These are phyloP conservation scores for Sylvietta virens DNA, from an alignment of 2,113 vertebrate genomes.

Conservation along the genomic window DNA sequence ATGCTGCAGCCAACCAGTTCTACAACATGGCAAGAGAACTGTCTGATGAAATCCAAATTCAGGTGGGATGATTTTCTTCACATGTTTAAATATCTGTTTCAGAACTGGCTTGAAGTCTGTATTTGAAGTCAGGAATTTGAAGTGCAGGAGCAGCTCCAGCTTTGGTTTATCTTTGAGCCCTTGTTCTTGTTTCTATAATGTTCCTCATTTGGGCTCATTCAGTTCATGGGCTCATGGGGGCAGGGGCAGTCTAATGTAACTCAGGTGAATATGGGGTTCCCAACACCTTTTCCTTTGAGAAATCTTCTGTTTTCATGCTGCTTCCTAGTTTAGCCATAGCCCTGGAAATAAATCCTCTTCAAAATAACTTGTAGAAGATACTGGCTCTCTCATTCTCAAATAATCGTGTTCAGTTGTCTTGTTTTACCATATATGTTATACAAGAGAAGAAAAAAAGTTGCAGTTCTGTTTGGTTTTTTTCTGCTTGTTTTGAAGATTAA, in stretches of 20 bases:
- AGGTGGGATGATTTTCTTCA: conserved; percentile 71
- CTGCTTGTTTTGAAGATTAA: not conserved
- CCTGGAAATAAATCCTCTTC: not conserved
- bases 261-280: not conserved
- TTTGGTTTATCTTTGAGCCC: not conserved
- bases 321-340: not conserved
- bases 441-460: not conserved
- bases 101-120: not conserved
- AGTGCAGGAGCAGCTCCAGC: not conserved
- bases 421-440: not conserved
- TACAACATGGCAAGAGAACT: conserved; percentile 75
- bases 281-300: not conserved
- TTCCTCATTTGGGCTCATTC: not conserved
- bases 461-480: not conserved
- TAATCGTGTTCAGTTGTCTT: not conserved
- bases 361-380: not conserved
- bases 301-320: not conserved
- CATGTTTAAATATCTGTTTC: not conserved
- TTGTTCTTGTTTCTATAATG: not conserved
- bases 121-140: not conserved
- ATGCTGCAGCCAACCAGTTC: conserved; percentile 79
- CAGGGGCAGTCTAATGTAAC: not conserved
- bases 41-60: conserved; percentile 90
- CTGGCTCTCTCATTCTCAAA: not conserved
- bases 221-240: not conserved